A percentile compares a stretch with the other conserved stretches of the same genome.
phyloP scores from a whole-genome alignment of 2,113 vertebrate genomes.

The Pelecanus crispus region DNA sequence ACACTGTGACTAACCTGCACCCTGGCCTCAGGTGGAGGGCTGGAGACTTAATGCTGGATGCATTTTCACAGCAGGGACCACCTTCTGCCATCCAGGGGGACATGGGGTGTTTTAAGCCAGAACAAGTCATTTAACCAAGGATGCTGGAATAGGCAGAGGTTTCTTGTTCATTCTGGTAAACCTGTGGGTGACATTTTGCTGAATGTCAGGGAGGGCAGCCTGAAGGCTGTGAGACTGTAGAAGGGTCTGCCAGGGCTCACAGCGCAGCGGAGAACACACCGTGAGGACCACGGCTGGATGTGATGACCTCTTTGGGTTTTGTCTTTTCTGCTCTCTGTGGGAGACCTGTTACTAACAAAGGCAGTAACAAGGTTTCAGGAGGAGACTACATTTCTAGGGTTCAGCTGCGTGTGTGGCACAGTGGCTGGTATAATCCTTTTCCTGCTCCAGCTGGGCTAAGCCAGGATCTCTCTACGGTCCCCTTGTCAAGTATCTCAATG shows the following conservation, averaged over 20 bases:
- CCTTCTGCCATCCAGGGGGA: not conserved
- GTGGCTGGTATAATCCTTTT: not conserved
- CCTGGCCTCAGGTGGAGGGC: not conserved
- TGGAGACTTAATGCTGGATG: not conserved
- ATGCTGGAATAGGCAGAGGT: conserved; percentile 50
- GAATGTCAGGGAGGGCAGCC: not conserved
- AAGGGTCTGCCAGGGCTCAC: not conserved
- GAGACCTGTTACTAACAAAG: not conserved
- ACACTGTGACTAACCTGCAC: conserved; percentile 14
- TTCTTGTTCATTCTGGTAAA: conserved; percentile 10
- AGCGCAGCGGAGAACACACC: rapidly evolving
- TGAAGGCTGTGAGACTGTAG: not conserved
- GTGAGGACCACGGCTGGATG: not conserved
- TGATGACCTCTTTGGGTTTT: not conserved
- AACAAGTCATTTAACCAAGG: conserved; percentile 29
- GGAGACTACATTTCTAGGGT: not conserved
- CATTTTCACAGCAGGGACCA: conserved; percentile 26
- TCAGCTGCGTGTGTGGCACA: not conserved
- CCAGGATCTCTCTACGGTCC: not conserved
- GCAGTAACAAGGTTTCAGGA: not conserved
- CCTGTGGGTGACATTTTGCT: not conserved
- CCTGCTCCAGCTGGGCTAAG: not conserved
- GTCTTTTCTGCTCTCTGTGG: not conserved
- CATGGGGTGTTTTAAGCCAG: not conserved
- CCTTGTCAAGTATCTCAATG: not conserved